Evolutionary conservation across 1,140 invertebrate genomes (phyloP).

Genomic region (Drosophila guanche): DNA sequence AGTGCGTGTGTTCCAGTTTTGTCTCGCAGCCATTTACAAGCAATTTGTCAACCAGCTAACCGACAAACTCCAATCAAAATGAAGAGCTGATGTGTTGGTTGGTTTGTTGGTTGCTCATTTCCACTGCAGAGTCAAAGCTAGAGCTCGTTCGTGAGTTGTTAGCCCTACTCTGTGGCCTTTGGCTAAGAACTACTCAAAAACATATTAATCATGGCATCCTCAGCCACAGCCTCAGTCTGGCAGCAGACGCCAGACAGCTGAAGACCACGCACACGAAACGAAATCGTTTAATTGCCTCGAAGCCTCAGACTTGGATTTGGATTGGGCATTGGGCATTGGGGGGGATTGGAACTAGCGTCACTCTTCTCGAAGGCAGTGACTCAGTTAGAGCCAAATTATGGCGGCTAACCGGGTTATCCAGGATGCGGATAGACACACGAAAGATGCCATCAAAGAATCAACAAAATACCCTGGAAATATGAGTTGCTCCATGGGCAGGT

Average conservation of each 20-base stretch:
- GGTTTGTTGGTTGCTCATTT: constrained; percentile 21
- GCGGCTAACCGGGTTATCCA: constrained; percentile 19
- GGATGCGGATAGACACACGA: constrained; percentile 13
- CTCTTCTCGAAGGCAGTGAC: constrained; percentile 44
- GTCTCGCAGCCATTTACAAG: constrained; percentile 74
- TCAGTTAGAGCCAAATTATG: constrained; percentile 61
- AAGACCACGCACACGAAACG: constrained; percentile 47
- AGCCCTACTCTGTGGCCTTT: constrained; percentile 49
- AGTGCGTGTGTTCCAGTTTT: constrained; percentile 79
- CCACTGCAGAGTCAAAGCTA: not conserved
- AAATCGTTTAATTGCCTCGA: constrained; percentile 74
- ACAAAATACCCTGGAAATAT: too few relatives aligned
- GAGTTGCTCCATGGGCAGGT: too few relatives aligned
- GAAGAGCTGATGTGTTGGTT: constrained; percentile 9
- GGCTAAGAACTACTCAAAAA: constrained; percentile 78
- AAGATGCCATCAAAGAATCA: too few relatives aligned
- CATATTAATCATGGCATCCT: constrained; percentile 75
- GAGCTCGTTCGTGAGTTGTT: constrained; percentile 50
- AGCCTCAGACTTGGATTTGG: constrained; percentile 16
- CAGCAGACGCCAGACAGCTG: constrained; percentile 44
- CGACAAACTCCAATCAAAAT: not conserved
- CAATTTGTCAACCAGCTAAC: constrained; percentile 70
- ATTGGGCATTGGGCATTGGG: not conserved
- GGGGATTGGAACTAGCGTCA: constrained; percentile 13
- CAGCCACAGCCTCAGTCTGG: constrained; percentile 24